These are phyloP conservation scores for Thamnophis elegans DNA, from an alignment of 2,797 vertebrate genomes.

Conservation along the genomic window DNA sequence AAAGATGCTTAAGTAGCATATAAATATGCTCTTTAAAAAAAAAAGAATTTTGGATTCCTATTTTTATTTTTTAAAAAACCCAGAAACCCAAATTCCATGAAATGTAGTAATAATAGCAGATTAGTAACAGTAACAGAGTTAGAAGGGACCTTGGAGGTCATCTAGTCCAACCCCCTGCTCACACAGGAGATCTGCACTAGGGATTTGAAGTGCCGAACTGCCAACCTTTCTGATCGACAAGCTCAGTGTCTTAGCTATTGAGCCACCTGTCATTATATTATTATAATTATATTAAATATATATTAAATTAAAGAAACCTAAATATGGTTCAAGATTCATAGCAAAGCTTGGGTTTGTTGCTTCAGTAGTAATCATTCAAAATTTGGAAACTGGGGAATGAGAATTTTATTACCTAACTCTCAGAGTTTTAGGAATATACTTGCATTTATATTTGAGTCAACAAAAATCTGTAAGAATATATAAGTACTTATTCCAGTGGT, in stretches of 20 bases:
- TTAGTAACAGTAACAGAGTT: no score
- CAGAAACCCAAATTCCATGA: background rate
- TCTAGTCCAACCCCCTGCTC: no score
- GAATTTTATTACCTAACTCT: background rate
- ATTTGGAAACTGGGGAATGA: background rate
- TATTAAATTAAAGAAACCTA: background rate
- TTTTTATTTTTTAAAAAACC: background rate
- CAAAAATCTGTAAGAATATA: background rate
- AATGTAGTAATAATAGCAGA: no score
- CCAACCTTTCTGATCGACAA: no score
- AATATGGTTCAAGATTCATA: background rate
- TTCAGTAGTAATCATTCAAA: background rate
- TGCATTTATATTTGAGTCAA: background rate
- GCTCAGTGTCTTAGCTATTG: no score
- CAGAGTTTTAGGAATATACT: background rate
- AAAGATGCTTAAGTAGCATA: background rate
- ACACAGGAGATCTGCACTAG: no score
- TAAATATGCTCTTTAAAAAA: background rate
- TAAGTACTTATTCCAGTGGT: no score
- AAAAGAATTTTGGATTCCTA: background rate
- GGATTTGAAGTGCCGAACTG: no score
- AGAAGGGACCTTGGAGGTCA: no score
- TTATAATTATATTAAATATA: no score
- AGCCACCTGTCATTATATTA: no score
- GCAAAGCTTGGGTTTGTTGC: background rate